Evolutionary conservation across 2,888 invertebrate genomes (phyloP).

Genomic region (Erebia epiphron): DNA sequence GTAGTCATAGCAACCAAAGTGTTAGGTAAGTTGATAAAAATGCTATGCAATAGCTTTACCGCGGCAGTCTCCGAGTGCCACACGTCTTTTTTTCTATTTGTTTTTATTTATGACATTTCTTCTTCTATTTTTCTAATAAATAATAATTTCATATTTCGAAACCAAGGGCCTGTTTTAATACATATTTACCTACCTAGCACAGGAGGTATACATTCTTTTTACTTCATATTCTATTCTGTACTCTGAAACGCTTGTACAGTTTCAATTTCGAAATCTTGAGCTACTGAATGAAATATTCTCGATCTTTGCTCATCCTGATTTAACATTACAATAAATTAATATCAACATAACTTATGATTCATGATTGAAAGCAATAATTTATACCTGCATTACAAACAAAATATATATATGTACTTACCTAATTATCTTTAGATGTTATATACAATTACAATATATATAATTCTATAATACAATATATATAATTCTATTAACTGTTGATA

Average conservation of each 20-base stretch:
- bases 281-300: conserved; percentile 47
- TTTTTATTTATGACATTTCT: neutral
- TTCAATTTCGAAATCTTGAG: conserved; percentile 38
- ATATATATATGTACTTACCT: conserved; percentile 24
- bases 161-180: neutral
- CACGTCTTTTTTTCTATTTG: too few species aligned
- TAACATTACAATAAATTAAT: conserved; percentile 40
- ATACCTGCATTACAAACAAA: conserved; percentile 18
- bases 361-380: conserved; percentile 44
- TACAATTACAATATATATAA: conserved; percentile 37
- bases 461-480: conserved; percentile 38
- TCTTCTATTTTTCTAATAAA: neutral
- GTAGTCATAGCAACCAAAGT: too few species aligned
- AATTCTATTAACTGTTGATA: conserved; percentile 44
- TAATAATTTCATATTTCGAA: neutral
- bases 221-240: conserved; percentile 47
- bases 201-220: neutral
- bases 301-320: conserved; percentile 74
- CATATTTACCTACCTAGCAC: neutral
- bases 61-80: too few species aligned
- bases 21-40: too few species aligned
- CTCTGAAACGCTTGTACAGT: conserved; percentile 60
- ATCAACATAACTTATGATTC: conserved; percentile 36
- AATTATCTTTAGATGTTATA: conserved; percentile 41
- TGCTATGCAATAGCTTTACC: too few species aligned